Evolutionary conservation across 2,113 vertebrate species (phyloP).

Genomic region (Anolis sagrei): DNA sequence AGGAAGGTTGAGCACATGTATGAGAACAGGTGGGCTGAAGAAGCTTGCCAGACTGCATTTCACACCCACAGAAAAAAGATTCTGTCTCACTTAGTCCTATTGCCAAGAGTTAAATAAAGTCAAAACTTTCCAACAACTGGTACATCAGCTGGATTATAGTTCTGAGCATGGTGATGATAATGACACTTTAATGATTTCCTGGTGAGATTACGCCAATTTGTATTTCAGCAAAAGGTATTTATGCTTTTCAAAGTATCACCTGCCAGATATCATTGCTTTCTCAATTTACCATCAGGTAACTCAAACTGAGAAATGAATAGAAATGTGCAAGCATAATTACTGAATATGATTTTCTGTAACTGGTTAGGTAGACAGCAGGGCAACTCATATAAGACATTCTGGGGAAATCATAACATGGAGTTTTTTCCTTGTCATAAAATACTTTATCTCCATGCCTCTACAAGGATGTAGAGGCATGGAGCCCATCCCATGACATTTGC

Average conservation of each 20-base stretch:
- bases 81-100: neutral
- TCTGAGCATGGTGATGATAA: neutral
- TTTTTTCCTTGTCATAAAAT: no score
- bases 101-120: conserved; percentile 24
- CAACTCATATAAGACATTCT: neutral
- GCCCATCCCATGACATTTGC: no score
- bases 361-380: neutral
- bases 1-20: neutral
- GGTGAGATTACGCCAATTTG: conserved; percentile 11
- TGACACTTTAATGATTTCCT: conserved; percentile 6
- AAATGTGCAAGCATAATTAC: neutral
- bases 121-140: conserved; percentile 27
- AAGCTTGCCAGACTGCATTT: conserved; percentile 18
- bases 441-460: no score
- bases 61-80: neutral
- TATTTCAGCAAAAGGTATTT: conserved; percentile 19
- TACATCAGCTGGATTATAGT: conserved; percentile 20
- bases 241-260: conserved; percentile 9
- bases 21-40: conserved; percentile 29
- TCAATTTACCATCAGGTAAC: conserved; percentile 5
- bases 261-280: neutral
- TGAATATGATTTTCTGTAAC: neutral
- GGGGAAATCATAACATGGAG: no score
- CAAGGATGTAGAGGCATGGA: no score
- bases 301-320: neutral